phyloP scores from a whole-genome alignment of 2,113 vertebrate genomes.

The Bambusicola thoracicus region DNA sequence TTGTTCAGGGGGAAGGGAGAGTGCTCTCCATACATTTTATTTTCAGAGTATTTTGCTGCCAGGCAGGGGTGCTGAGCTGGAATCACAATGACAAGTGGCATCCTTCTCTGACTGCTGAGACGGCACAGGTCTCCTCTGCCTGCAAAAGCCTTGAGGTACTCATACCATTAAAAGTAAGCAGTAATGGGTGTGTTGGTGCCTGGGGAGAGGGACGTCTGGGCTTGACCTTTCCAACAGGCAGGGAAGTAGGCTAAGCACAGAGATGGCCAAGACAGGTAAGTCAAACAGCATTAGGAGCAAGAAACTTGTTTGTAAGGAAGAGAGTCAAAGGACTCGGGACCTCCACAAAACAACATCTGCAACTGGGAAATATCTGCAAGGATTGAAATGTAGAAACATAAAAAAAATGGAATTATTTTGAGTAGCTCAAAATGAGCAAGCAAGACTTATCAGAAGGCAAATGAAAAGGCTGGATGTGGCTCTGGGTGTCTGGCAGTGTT shows the following conservation, averaged over 20 bases:
- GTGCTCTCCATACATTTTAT: background rate
- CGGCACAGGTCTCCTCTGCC: background rate
- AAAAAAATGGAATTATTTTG: background rate
- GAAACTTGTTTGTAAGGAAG: background rate
- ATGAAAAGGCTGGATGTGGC: too few species aligned
- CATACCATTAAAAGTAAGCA: background rate
- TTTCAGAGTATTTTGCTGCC: background rate
- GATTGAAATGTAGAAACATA: background rate
- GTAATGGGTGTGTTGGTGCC: accelerated
- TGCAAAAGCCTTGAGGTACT: background rate
- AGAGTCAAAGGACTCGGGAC: background rate
- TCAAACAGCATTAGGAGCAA: conserved; percentile 10
- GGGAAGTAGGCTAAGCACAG: background rate
- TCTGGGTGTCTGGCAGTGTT: background rate
- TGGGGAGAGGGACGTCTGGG: accelerated
- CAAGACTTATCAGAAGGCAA: background rate
- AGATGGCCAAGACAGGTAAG: background rate
- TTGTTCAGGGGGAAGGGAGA: background rate
- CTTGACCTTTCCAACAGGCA: background rate
- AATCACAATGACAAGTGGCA: background rate
- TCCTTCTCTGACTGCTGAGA: background rate
- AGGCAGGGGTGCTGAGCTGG: background rate
- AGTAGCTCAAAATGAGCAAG: background rate
- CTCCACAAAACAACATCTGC: background rate
- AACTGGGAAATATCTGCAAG: background rate